phyloP scores from a whole-genome alignment of 2,797 vertebrate genomes.

The Steatocranus sp. region DNA sequence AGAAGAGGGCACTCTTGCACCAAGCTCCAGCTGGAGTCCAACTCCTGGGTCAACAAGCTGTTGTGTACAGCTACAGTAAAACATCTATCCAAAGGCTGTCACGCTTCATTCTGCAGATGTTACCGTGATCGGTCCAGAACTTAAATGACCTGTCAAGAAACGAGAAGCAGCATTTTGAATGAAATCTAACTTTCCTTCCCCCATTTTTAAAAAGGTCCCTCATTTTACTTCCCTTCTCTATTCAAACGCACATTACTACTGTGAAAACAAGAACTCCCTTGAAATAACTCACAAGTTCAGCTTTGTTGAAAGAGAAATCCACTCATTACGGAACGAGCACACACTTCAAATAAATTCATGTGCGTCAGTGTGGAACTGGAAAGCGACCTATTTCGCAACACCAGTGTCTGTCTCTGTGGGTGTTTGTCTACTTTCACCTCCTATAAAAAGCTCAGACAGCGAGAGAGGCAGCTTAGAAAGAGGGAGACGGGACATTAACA shows the following conservation, averaged over 20 bases:
- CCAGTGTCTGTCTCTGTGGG: constrained; percentile 48
- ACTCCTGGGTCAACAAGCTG: neutral
- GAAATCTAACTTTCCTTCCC: neutral
- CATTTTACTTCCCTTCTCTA: neutral
- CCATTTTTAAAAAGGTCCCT: neutral
- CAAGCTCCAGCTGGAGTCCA: neutral
- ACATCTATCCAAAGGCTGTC: neutral
- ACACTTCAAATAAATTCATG: constrained; percentile 8
- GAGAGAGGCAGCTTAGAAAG: neutral
- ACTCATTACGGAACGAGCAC: neutral
- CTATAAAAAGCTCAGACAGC: constrained; percentile 54
- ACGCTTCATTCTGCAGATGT: constrained; percentile 24
- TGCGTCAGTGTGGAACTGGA: constrained; percentile 39
- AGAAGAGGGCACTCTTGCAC: constrained; percentile 62
- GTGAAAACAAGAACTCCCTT: neutral
- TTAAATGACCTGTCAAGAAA: neutral
- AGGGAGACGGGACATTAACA: constrained; percentile 4
- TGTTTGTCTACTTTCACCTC: constrained; percentile 69
- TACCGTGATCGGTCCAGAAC: neutral
- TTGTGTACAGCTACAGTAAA: neutral
- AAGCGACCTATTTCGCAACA: constrained; percentile 49
- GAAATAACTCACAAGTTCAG: neutral
- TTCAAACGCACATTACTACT: neutral
- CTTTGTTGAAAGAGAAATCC: neutral
- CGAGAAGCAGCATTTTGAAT: neutral